Base-by-base conservation (phyloP, 2,888 invertebrate species). In the Kuschelorhynchus macadamiae region DNA sequence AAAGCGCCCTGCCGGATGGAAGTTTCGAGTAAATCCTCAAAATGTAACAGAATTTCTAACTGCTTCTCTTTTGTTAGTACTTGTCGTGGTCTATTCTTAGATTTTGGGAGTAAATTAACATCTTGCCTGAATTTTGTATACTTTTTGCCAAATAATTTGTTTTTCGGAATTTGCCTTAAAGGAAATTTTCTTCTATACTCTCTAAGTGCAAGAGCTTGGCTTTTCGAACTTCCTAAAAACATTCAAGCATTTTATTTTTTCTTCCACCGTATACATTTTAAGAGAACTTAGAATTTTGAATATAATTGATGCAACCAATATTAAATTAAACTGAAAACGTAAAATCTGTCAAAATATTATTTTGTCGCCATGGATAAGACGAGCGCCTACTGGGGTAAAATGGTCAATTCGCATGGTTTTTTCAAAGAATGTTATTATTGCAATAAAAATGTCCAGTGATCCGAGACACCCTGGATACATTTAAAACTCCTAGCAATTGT, bases 221-320 rank as follows among this genome's bases (percentile, higher is more conserved):
- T 36, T 36, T 11, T 11, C 5, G 11, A 36, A 2, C 11, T 36
- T 4, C 3, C 11, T 7, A 36, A 36, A 7, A 36, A 36, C 12
- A 36, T 36, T 36, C 36, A 36, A 36, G 12, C 36, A 36, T 36
- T 7, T 36, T 11, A n/a, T 3, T 11, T 36, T 36, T 36, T 36
- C 36, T 36, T 36, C 36, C 36, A 36, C 36, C 2, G 36, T 36
- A 36, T 36, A 36, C 36, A 36, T 36, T 36, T 36, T 5, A 36
- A 36, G 36, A 36, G 36, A 36, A 36, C 36, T 36, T 36, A 7
- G 3, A 36, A 36, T 36, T n/a, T n/a, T n/a, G n/a, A n/a, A n/a
- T n/a, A n/a, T n/a, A n/a, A n/a, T n/a, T n/a, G n/a, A n/a, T n/a
- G n/a, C n/a, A n/a, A 25, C 25, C 3, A 25, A 5, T 25, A 25